Conservation (phyloP, 64 coral and sea anemone species). For the Trachythela sp. region DNA sequence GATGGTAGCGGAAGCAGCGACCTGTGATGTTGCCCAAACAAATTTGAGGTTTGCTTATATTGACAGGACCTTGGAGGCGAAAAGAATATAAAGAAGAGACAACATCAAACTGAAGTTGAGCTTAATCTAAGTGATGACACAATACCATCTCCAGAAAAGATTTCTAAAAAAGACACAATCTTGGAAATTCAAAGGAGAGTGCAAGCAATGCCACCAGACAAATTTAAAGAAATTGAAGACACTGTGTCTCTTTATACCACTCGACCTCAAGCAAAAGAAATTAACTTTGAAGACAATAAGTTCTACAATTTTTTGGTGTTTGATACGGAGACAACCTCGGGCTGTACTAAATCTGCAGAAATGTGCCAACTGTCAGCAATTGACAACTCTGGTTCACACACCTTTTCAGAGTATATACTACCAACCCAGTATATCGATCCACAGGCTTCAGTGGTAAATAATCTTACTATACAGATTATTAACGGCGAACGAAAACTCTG, state of each 20-base stretch:
- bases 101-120: constrained; percentile 35
- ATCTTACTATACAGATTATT: neutral
- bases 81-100: constrained; percentile 35
- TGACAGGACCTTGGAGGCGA: constrained; percentile 38
- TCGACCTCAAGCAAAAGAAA: neutral
- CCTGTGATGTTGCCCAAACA: neutral
- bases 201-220: neutral
- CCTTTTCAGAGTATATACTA: neutral
- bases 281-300: constrained; percentile 1
- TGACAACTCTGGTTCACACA: neutral
- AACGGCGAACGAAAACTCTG: neutral
- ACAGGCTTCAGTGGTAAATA: neutral
- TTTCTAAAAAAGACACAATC: neutral
- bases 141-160: neutral
- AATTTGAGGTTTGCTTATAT: neutral
- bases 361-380: constrained; percentile 33
- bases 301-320: constrained; percentile 22
- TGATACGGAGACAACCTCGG: constrained; percentile 43
- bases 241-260: neutral
- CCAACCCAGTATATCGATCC: neutral
- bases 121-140: constrained; percentile 13
- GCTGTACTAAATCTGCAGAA: constrained; percentile 32
- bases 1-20: neutral
- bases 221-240: too few relatives aligned
- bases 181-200: too few relatives aligned